Evolutionary conservation across 2,797 vertebrate genomes (phyloP), one percentile per base, ranked within the genome.

Genomic region (Pagetopsis macropterus): DNA sequence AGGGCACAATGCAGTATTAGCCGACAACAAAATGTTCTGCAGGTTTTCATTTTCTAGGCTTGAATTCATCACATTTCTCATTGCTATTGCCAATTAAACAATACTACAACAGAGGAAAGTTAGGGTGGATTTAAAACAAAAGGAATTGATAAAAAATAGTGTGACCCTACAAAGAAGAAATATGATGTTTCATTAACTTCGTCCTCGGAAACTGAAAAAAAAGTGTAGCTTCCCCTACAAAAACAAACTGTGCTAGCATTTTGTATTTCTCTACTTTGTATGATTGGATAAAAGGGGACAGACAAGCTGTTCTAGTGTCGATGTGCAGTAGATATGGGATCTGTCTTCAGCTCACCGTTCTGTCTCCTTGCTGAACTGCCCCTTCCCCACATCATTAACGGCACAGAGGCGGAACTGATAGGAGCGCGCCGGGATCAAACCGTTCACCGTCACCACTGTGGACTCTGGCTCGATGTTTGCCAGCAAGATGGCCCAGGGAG

Each of bases 331-430:
- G 58, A 45, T 43, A 45, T 13, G 49, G 51, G 21, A 41, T 83
- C 2, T 45, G 50, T 68, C 46, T 57, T 55, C 17, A 44, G 60
- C 95, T 95, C 87, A 98, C 97, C 97, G 96, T 72, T 97, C 96
- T 0, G 97, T 99, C 93, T 98, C 97, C 87, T 96, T 97, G 94
- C 97, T 99, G 94, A 98, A 97, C 81, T 97, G 96, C 0, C 98
- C 96, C 78, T 96, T 97, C 63, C 97, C 97, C 87, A 99, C 98
- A 1, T 98, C 97, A 0, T 99, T 99, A 51, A 97, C 94, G 0
- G 98, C 97, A 13, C 97, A 98, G 45, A 99, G 95, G 65, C 96
- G 97, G 94, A 99, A 99, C 92, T 98, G 97, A 89, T 99, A 99
- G 84, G 97, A 98, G 43, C 97, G 96, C 0, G 97, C 97, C 0